phyloP scores from a whole-genome alignment of 2,888 invertebrate species.

The Macrophya alboannulata region DNA sequence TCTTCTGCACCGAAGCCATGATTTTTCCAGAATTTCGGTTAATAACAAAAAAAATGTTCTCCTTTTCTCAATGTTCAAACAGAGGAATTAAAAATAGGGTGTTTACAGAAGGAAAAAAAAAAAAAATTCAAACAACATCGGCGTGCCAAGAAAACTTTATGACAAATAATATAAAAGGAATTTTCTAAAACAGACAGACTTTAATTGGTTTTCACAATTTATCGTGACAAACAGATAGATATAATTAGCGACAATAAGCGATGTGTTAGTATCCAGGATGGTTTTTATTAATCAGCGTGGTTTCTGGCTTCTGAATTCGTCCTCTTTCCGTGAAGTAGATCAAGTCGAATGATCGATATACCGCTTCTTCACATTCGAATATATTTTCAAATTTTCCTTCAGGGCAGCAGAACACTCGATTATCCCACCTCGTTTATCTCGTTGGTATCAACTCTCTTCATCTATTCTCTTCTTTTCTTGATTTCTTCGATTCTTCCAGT shows the following conservation, averaged over 20 bases:
- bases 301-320: neutral
- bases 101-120: neutral
- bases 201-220: neutral
- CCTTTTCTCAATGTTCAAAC: neutral
- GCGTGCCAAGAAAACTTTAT: neutral
- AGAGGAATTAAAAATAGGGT: neutral
- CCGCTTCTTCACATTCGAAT: neutral
- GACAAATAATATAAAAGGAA: neutral
- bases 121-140: neutral
- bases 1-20: neutral
- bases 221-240: constrained; percentile 21
- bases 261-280: constrained; percentile 29
- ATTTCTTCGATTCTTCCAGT: neutral
- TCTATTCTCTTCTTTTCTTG: neutral
- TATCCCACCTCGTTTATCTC: neutral
- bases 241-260: constrained; percentile 29
- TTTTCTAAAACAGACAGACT: neutral
- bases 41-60: neutral
- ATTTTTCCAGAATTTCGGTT: neutral
- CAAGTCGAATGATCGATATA: neutral
- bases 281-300: constrained; percentile 17
- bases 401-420: neutral
- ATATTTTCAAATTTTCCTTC: neutral
- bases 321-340: neutral
- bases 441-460: neutral